Evolutionary conservation across 2,797 vertebrate species (phyloP).

Genomic region (Anableps anableps): DNA sequence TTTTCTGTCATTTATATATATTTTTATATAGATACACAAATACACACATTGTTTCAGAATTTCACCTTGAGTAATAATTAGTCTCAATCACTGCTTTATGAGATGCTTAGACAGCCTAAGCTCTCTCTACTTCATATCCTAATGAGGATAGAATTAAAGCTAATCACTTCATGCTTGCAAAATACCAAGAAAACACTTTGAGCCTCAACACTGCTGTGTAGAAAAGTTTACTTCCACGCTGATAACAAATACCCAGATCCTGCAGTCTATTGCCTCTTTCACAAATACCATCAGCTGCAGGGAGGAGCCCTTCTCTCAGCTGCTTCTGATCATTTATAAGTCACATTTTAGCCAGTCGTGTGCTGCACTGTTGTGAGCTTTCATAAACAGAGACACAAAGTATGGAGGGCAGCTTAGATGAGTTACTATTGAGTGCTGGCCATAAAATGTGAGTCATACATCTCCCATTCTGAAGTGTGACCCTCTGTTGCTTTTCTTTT

Average conservation of each 20-base stretch:
- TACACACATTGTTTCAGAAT: neutral
- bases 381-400: too few species aligned
- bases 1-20: too few species aligned
- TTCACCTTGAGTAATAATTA: neutral
- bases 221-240: neutral
- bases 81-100: constrained; percentile 30
- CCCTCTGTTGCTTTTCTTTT: too few species aligned
- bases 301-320: neutral
- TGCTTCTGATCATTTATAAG: neutral
- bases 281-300: too few species aligned
- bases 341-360: neutral
- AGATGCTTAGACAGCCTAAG: constrained; percentile 24
- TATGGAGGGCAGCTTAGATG: too few species aligned
- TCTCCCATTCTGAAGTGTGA: too few species aligned
- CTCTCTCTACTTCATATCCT: constrained; percentile 24
- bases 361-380: too few species aligned
- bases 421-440: too few species aligned
- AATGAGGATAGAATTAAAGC: constrained; percentile 45
- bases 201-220: neutral
- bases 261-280: neutral
- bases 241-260: neutral
- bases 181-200: constrained; percentile 15
- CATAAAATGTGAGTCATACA: too few species aligned
- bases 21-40: too few species aligned
- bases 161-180: constrained; percentile 38